These are phyloP conservation scores for Ostrea edulis DNA, from an alignment of 1,140 invertebrate genomes.

Conservation along the genomic window DNA sequence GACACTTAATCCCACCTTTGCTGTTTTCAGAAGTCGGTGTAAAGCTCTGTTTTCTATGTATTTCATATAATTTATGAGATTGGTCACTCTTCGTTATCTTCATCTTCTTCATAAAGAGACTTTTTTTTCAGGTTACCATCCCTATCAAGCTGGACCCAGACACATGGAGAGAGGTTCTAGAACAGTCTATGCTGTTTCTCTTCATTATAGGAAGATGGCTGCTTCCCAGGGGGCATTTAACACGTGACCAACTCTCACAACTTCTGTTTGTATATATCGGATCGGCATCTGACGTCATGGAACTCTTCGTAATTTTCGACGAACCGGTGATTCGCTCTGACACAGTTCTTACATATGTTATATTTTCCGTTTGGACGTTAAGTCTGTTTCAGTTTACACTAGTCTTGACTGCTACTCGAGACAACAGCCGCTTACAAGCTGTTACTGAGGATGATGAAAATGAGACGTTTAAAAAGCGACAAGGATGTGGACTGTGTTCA, in stretches of 20 bases:
- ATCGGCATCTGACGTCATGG: constrained; percentile 95
- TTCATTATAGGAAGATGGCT: constrained; percentile 92
- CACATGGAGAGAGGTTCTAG: constrained; percentile 89
- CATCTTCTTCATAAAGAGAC: neutral
- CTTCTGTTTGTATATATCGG: constrained; percentile 87
- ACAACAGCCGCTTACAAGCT: constrained; percentile 25
- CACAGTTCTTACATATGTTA: constrained; percentile 58
- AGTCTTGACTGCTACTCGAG: constrained; percentile 64
- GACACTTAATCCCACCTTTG: no score
- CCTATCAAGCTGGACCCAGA: constrained; percentile 59
- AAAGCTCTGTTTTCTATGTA: no score
- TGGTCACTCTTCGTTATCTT: no score
- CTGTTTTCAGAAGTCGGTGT: no score
- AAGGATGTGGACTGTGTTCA: constrained; percentile 44
- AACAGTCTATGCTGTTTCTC: constrained; percentile 90
- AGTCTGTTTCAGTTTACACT: constrained; percentile 86
- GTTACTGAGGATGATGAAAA: neutral
- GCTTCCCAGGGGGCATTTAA: constrained; percentile 92
- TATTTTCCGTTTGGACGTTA: constrained; percentile 83
- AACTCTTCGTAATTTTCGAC: constrained; percentile 94
- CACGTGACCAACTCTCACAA: constrained; percentile 93
- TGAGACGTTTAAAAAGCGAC: neutral
- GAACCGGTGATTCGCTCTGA: constrained; percentile 66
- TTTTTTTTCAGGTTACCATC: constrained; percentile 55
- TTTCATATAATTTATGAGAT: no score